These are phyloP conservation scores for Desmophyllum pertusum DNA, from an alignment of 92 coral and sea anemone genomes.

Conservation along the genomic window DNA sequence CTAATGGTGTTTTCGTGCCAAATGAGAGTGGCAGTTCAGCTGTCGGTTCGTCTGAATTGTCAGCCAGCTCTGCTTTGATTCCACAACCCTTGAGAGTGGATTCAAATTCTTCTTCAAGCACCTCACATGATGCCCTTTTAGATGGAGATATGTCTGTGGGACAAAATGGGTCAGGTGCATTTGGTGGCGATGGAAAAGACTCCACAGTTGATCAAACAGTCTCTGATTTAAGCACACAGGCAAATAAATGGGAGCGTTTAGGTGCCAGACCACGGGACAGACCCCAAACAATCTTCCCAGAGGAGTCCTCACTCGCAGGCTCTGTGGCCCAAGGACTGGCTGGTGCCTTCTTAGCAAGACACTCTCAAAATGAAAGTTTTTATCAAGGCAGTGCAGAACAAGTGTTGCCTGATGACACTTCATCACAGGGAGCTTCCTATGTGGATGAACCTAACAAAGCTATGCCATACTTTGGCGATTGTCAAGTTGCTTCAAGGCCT, in stretches of 20 bases:
- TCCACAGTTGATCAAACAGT: too few species aligned
- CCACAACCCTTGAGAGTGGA: too few species aligned
- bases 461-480: background rate
- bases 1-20: background rate
- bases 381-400: too few species aligned
- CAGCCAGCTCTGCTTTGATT: background rate
- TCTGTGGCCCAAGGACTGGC: constrained; percentile 5
- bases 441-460: background rate
- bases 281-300: background rate
- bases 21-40: too few species aligned
- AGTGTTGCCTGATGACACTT: too few species aligned
- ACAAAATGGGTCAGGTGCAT: too few species aligned
- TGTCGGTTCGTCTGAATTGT: background rate
- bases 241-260: too few species aligned
- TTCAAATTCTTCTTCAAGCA: too few species aligned
- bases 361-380: too few species aligned
- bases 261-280: constrained; percentile 12
- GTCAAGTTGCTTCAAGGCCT: too few species aligned
- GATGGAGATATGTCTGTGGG: background rate
- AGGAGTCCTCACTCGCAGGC: background rate
- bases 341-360: too few species aligned
- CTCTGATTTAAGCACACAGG: too few species aligned
- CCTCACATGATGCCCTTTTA: background rate
- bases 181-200: background rate
- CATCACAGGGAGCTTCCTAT: background rate